Base-by-base conservation (phyloP, 2,797 vertebrate genomes). In the Hafferia zeledoni region DNA sequence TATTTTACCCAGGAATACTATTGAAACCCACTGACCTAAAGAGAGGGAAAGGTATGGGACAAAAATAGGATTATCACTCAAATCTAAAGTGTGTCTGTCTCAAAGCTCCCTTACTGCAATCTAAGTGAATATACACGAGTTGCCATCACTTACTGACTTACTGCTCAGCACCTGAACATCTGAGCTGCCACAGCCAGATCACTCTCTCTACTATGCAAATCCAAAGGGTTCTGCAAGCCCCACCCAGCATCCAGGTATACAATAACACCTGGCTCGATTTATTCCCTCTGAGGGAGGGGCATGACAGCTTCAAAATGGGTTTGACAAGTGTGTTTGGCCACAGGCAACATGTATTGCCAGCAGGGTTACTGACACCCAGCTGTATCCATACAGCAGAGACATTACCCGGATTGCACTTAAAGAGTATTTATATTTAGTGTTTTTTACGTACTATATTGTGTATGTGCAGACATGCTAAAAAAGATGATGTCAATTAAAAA, bases 51-150 rank as follows among this genome's bases (percentile, higher is more conserved):
- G 13, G 3, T n/a, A 19, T 24, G 13, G 9, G 37, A 55, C 12
- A 60, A 27, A 87, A 91, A 52, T 4, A 49, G 23, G 18, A 53
- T 39, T 71, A 75, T 41, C 18, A 76, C 14, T 69, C 33, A 84
- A 39, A 84, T 30, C 11, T 68, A 3, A 67, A 80, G 20, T 28
- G 4, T 24, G 6, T 14, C 2, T 68, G 27, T 49, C 27, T 70
- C 69, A 50, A 28, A 55, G 18, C 39, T 28, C 27, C 20, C 28
- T 70, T 63, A 59, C 17, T 47, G 41, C 22, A 80, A 39, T 43
- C 47, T 41, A 64, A 31, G 3, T 17, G 37, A 63, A 78, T 10
- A 24, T 3, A 52, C 0, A 0, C 2, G 28, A 79, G 22, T 20
- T 56, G 33, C 63, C 30, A 30, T 41, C 31, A 31, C 52, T 31